Base-by-base conservation (phyloP, 1,140 invertebrate species). In the Phymorhynchus buccinoides region DNA sequence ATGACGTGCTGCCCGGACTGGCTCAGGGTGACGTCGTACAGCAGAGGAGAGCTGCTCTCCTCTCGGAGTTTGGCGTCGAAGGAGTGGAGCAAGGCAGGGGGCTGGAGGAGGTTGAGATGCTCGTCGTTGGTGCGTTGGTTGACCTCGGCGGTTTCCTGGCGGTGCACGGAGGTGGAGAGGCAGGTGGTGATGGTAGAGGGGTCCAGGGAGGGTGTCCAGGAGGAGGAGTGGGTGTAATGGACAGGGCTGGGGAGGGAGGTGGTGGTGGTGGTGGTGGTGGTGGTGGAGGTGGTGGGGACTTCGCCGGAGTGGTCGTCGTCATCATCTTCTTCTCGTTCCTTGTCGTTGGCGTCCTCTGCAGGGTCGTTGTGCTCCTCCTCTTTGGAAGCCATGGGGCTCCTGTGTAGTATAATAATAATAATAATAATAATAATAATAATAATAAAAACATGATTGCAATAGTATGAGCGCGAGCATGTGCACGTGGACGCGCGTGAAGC, bases 41-140 rank as follows among this genome's bases (percentile, higher is more conserved):
- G 56, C 80, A 82, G 37, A 7, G 80, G 80, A 6, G 80, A 37
- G 80, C 80, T 82, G 80, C 7, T 68, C 18, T 82, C 52, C 22
- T 48, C 80, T 0, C 32, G 27, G 1, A 82, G 52, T 22, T 68
- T 82, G 56, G 80, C 56, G 32, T 30, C 44, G 56, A 82, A 82
- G 27, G 80, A 56, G 52, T 66, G n/a, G 14, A 82, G 44, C 4
- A 82, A 35, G 14, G 30, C 27, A 3, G 80, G 80, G 18, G 35
- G 7, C 2, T 1, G 32, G 0, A 66, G 80, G 18, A 35, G 7
- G 1, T 1, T 14, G 0, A 66, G 14, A 18, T 56, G n/a, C 12
- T 62, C 3, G 44, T 80, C 35, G 6, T 44, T 4, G 7, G 62
- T 39, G 48, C 62, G 79, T 35, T 80, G 7, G 52, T 35, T 41